These are phyloP conservation scores for Enteromius anoplus DNA, from an alignment of 2,797 vertebrate species.

Conservation along the genomic window DNA sequence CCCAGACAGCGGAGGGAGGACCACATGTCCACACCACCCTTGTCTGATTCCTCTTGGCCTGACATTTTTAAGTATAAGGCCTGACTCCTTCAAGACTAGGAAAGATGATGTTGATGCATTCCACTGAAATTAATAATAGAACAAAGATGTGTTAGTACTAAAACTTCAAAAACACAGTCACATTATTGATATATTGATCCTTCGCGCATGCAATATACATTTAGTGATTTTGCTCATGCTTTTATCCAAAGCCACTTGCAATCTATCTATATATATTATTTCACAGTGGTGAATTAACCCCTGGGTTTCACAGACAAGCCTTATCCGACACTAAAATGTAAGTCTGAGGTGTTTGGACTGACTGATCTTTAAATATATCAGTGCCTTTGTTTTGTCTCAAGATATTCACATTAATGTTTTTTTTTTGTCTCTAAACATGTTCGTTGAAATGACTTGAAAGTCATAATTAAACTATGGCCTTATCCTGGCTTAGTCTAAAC, in stretches of 20 bases:
- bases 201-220: background rate
- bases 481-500: too few relatives aligned
- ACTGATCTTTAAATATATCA: too few relatives aligned
- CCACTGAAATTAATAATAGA: background rate
- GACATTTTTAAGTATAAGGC: conserved; percentile 79
- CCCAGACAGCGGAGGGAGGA: conserved; percentile 91
- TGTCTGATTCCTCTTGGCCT: conserved; percentile 80
- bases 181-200: background rate
- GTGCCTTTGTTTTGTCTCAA: too few relatives aligned
- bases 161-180: background rate
- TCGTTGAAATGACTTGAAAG: too few relatives aligned
- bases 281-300: background rate
- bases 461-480: too few relatives aligned
- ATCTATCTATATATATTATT: background rate
- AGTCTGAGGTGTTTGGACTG: too few relatives aligned
- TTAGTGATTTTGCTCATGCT: too few relatives aligned
- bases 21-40: conserved; percentile 87
- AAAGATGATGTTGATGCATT: background rate
- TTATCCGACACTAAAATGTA: too few relatives aligned
- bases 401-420: too few relatives aligned
- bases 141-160: background rate
- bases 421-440: too few relatives aligned
- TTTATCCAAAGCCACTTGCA: too few relatives aligned
- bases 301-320: too few relatives aligned
- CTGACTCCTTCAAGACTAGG: background rate